These are phyloP conservation scores for Streblospio benedicti DNA, from an alignment of 1,140 invertebrate genomes.

Conservation along the genomic window DNA sequence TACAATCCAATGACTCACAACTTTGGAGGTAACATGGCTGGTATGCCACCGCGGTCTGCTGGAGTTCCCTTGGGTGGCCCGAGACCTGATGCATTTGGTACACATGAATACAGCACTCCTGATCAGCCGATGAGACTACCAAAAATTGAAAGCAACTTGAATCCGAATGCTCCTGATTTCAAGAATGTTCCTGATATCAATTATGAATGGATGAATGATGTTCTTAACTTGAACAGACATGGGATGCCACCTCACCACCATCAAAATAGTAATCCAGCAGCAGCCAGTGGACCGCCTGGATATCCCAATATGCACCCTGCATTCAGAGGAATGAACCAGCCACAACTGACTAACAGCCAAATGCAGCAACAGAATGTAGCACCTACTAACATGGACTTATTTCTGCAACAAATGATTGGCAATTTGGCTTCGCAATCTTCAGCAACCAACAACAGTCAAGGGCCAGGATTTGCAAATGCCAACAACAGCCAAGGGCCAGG, in stretches of 20 bases:
- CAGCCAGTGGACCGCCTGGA: neutral
- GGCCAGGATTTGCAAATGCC: no score
- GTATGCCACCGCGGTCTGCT: no score
- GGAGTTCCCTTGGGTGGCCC: no score
- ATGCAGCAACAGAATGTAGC: slow-evolving; percentile 17
- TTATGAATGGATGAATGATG: no score
- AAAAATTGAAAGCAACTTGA: slow-evolving; percentile 60
- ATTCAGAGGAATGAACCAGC: neutral
- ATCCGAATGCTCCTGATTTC: slow-evolving; percentile 80
- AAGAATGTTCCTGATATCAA: slow-evolving; percentile 35
- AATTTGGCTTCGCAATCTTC: no score
- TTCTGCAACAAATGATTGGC: no score
- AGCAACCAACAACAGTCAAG: no score
- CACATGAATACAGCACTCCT: slow-evolving; percentile 44
- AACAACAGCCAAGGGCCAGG: no score
- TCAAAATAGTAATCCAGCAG: neutral
- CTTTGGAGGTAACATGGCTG: no score
- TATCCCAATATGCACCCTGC: neutral
- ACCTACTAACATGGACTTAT: no score
- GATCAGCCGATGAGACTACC: slow-evolving; percentile 44
- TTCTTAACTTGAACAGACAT: slow-evolving; percentile 11
- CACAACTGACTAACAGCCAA: neutral
- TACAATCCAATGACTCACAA: no score
- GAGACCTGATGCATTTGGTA: neutral
- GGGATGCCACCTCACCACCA: neutral